These are phyloP conservation scores for Sebastes miniatus DNA, from an alignment of 2,797 vertebrate genomes.

Conservation along the genomic window DNA sequence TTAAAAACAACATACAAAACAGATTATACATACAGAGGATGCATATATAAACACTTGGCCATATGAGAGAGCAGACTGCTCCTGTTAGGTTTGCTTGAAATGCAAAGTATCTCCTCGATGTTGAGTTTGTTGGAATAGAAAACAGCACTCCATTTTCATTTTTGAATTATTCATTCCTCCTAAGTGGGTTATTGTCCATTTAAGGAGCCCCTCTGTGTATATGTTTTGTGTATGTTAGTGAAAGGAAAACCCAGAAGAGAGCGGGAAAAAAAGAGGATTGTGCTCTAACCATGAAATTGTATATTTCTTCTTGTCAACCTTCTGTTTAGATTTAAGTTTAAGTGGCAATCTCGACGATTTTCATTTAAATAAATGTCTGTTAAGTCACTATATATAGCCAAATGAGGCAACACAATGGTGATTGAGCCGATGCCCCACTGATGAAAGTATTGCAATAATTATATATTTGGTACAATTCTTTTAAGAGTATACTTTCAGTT, in stretches of 20 bases:
- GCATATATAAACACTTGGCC: constrained; percentile 28
- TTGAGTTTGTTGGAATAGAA: constrained; percentile 33
- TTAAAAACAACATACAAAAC: constrained; percentile 26
- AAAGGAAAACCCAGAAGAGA: constrained; percentile 15
- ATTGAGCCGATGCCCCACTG: too few species aligned
- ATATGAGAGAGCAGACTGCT: neutral
- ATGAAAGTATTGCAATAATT: too few species aligned
- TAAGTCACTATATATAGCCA: too few species aligned
- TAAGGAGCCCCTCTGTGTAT: constrained; percentile 5
- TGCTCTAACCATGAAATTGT: neutral
- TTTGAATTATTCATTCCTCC: constrained; percentile 66
- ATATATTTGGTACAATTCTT: too few species aligned
- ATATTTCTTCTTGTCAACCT: neutral
- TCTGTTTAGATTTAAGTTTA: neutral
- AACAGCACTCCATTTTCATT: constrained; percentile 32
- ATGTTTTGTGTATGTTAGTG: constrained; percentile 9
- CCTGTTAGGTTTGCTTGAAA: constrained; percentile 33
- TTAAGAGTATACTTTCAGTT: too few species aligned
- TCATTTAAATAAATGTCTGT: too few species aligned
- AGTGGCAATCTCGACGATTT: too few species aligned
- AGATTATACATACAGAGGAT: constrained; percentile 9
- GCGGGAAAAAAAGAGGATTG: neutral
- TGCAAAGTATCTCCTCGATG: constrained; percentile 46
- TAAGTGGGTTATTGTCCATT: constrained; percentile 42
- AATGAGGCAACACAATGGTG: too few species aligned